A percentile compares a stretch with the other conserved stretches of the same genome.
These are phyloP conservation scores for Pongo pygmaeus DNA, from an alignment of 2,113 vertebrate genomes.

Conservation along the genomic window DNA sequence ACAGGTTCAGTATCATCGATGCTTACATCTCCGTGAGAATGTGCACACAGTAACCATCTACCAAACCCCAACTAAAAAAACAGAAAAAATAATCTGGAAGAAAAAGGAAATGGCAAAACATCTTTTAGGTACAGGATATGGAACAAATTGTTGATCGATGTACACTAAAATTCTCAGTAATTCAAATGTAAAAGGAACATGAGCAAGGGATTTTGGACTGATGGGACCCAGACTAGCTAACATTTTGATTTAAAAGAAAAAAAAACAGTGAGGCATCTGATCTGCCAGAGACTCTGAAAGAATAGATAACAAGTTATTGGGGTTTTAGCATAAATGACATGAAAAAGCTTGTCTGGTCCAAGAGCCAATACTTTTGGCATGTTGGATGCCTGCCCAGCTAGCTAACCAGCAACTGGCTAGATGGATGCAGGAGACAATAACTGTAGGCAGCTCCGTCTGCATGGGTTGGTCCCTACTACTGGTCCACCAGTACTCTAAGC, in stretches of 20 bases:
- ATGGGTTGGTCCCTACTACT: neutral
- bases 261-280: neutral
- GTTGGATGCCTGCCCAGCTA: neutral
- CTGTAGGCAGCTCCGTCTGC: neutral
- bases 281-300: conserved; percentile 24
- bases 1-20: neutral
- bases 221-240: neutral
- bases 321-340: conserved; percentile 12
- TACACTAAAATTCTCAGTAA: conserved; percentile 31
- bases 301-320: neutral
- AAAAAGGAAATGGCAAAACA: neutral
- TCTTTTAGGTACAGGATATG: neutral
- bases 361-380: neutral
- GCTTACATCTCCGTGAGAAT: neutral
- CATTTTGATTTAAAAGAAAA: neutral
- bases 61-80: conserved; percentile 22
- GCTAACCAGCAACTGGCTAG: neutral
- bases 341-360: neutral
- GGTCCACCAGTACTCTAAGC: neutral
- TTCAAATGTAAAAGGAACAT: conserved; percentile 26
- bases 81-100: neutral
- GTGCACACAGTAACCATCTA: neutral
- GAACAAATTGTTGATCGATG: neutral
- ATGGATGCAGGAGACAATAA: neutral
- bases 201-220: neutral